A percentile compares a stretch with the other conserved stretches of the same genome.
phyloP scores from a whole-genome alignment of 2,113 vertebrate species.

The Australoheros scitulus region DNA sequence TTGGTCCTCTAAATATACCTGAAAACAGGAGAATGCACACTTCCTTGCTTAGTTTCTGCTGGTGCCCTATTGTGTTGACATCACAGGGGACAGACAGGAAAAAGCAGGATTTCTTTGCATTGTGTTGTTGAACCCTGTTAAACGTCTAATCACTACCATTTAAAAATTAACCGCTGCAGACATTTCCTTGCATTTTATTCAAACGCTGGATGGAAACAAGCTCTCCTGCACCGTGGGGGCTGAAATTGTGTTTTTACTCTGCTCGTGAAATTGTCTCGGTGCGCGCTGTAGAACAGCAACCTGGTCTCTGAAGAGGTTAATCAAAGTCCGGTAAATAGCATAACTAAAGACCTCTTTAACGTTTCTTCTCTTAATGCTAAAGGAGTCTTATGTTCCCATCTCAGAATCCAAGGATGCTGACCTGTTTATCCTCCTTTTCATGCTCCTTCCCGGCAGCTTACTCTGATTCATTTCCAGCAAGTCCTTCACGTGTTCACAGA shows the following conservation, averaged over 20 bases:
- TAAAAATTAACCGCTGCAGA: conserved; percentile 13
- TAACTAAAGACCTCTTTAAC: background rate
- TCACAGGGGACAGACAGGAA: background rate
- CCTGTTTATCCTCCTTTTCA: background rate
- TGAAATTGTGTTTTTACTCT: background rate
- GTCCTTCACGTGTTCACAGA: conserved; percentile 21
- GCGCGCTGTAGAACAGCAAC: background rate
- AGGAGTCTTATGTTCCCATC: background rate
- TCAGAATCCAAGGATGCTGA: background rate
- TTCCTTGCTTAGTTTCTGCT: conserved; percentile 30
- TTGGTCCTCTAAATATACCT: conserved; percentile 20
- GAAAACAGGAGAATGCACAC: background rate
- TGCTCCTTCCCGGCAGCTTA: conserved; percentile 28
- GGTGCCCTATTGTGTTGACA: conserved; percentile 11
- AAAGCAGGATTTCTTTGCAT: conserved; percentile 12
- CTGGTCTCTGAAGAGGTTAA: background rate
- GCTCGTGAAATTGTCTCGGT: background rate
- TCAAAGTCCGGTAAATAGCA: background rate
- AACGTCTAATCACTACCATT: conserved; percentile 9
- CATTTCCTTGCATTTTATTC: conserved; percentile 19
- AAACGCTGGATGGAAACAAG: background rate
- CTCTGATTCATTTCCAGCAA: conserved; percentile 47
- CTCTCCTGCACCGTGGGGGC: background rate
- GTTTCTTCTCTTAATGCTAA: background rate
- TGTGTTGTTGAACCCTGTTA: background rate